Evolutionary conservation across 2,888 invertebrate genomes (phyloP), one percentile per base, ranked within the genome.

Genomic region (Drosophila quinaria): DNA sequence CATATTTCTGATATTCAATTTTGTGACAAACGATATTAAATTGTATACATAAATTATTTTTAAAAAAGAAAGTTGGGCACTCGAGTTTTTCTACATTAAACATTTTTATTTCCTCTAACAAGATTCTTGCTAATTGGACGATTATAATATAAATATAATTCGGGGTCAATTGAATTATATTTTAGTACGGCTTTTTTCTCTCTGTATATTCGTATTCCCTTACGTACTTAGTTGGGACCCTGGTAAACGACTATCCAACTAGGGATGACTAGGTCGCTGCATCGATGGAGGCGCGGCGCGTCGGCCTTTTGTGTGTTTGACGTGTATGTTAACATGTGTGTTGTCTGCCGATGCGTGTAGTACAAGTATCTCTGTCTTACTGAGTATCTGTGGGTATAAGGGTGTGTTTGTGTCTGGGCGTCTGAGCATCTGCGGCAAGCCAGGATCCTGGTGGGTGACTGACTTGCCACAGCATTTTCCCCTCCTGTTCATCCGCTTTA

Each of bases 271-370:
- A 67, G 78, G 63, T 63, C 74, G 73, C 62, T 54, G 33, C 59
- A 44, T 60, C 78, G 63, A 52, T 63, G 59, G 47, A 55, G 59
- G 19, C 37, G n/a, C n/a, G 13, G 10, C 55, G 9, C 44, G 31
- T 33, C 74, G 78, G 66, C 87, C 84, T 84, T 78, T 89, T 84
- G 84, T 89, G 84, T 87, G 83, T 87, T 88, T 86, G 89, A 86
- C 86, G 88, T 88, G 89, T 88, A 89, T 86, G 88, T 89, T 88
- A 88, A 86, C 86, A 86, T 86, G 86, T 90, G 80, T 87, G 86
- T 82, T 87, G 78, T 84, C 75, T 78, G 84, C 52, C 73, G 70
- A 74, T 72, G 85, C 79, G 85, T 87, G 87, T 81, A 65, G 87
- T 73, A 70, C 63, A n/a, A n/a, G n/a, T n/a, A n/a, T n/a, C n/a